Evolutionary conservation across 2,113 vertebrate species (phyloP).

Genomic region (Pongo abelii): DNA sequence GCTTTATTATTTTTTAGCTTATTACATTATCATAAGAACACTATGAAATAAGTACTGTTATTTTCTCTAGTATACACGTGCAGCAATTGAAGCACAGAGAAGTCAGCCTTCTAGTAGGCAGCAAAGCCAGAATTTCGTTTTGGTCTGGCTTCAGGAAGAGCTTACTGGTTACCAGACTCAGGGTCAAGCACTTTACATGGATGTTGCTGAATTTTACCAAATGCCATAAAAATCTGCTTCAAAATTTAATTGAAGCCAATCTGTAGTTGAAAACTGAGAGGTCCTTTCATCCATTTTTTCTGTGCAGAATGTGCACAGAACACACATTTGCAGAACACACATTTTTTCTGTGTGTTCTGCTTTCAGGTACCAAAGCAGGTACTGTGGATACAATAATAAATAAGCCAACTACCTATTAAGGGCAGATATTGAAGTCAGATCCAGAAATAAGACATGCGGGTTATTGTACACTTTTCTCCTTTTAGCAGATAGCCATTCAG

Average conservation of each 20-base stretch:
- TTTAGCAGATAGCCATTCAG: slow-evolving; percentile 7
- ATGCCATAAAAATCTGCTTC: not conserved
- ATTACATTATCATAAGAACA: not conserved
- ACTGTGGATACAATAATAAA: not conserved
- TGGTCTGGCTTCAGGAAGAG: not conserved
- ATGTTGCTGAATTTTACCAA: not conserved
- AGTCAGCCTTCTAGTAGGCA: not conserved
- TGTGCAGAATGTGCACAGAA: too few species aligned
- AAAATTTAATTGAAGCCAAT: not conserved
- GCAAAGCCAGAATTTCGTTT: not conserved
- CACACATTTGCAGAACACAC: not conserved
- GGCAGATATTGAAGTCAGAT: not conserved
- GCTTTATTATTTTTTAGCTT: not conserved
- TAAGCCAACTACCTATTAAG: not conserved
- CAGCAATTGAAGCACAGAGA: not conserved
- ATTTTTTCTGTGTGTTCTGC: not conserved
- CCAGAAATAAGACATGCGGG: not conserved
- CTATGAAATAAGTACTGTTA: not conserved
- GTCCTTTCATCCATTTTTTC: not conserved
- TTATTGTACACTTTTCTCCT: not conserved
- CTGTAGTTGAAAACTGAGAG: not conserved
- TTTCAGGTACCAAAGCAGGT: not conserved
- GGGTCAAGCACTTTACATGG: not conserved
- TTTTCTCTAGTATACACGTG: not conserved
- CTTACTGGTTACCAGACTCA: not conserved